Conservation (phyloP, 2,888 invertebrate genomes). For the Subacronicta megacephala region DNA sequence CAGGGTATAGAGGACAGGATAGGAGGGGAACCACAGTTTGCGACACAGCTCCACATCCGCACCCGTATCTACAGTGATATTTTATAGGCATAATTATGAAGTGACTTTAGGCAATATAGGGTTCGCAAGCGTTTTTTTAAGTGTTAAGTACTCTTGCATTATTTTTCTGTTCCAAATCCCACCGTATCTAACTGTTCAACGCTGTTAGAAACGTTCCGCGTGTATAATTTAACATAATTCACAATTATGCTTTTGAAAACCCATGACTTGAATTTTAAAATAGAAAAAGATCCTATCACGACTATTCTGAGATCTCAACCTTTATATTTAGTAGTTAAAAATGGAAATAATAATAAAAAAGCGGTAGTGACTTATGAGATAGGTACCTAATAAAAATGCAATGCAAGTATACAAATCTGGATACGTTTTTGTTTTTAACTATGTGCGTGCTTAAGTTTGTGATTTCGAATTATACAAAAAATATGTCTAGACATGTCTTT, state of each 20-base stretch:
- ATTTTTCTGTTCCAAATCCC: too few relatives aligned
- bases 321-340: slow-evolving; percentile 15
- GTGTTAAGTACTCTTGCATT: too few relatives aligned
- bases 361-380: too few relatives aligned
- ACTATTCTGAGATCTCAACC: slow-evolving; percentile 9
- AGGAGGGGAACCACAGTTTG: too few relatives aligned
- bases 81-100: too few relatives aligned
- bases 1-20: too few relatives aligned
- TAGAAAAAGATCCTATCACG: slow-evolving; percentile 37
- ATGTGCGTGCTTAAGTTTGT: slow-evolving; percentile 8
- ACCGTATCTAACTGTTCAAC: too few relatives aligned
- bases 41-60: too few relatives aligned
- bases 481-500: slow-evolving; percentile 36
- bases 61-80: too few relatives aligned
- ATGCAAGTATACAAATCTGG: slow-evolving; percentile 5
- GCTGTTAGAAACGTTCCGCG: neutral
- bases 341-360: slow-evolving; percentile 11
- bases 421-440: slow-evolving; percentile 11
- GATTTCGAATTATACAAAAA: slow-evolving; percentile 12
- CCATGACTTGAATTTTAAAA: slow-evolving; percentile 33
- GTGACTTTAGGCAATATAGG: too few relatives aligned
- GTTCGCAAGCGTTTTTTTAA: too few relatives aligned
- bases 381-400: slow-evolving; percentile 31
- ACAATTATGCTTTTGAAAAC: slow-evolving; percentile 20
- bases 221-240: slow-evolving; percentile 3